phyloP scores from a whole-genome alignment of 1,140 invertebrate genomes.

The Aphaenogaster floridana region DNA sequence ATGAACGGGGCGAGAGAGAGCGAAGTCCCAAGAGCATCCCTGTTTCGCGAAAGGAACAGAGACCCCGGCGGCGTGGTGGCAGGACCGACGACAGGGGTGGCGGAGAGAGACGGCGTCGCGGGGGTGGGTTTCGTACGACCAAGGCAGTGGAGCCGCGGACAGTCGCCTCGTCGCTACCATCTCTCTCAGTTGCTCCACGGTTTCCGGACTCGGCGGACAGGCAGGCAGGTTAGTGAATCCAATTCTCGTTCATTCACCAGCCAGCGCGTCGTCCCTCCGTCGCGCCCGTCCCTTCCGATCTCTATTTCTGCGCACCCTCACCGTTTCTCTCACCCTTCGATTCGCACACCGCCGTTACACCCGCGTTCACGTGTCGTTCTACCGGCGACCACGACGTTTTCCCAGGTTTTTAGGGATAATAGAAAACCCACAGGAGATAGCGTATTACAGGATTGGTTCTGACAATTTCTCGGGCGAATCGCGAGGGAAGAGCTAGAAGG shows the following conservation, averaged over 20 bases:
- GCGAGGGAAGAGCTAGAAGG: background rate
- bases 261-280: slow-evolving; percentile 60
- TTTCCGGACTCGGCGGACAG: slow-evolving; percentile 75
- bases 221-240: slow-evolving; percentile 75
- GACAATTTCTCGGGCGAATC: background rate
- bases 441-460: too few relatives aligned
- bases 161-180: slow-evolving; percentile 69
- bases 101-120: slow-evolving; percentile 20
- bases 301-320: slow-evolving; percentile 48
- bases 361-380: slow-evolving; percentile 25
- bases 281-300: slow-evolving; percentile 45
- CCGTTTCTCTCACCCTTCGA: slow-evolving; percentile 56
- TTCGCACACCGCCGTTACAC: slow-evolving; percentile 25
- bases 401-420: background rate
- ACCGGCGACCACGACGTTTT: slow-evolving; percentile 1
- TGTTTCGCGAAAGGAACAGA: slow-evolving; percentile 56
- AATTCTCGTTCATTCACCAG: slow-evolving; percentile 74
- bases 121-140: slow-evolving; percentile 61
- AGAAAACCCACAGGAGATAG: background rate
- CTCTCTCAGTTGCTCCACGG: slow-evolving; percentile 75
- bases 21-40: slow-evolving; percentile 54
- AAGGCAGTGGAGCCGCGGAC: slow-evolving; percentile 69
- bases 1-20: slow-evolving; percentile 18
- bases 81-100: slow-evolving; percentile 12
- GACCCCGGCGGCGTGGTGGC: slow-evolving; percentile 45